Evolutionary conservation across 2,797 vertebrate species (phyloP).

Genomic region (Glyptemys insculpta): DNA sequence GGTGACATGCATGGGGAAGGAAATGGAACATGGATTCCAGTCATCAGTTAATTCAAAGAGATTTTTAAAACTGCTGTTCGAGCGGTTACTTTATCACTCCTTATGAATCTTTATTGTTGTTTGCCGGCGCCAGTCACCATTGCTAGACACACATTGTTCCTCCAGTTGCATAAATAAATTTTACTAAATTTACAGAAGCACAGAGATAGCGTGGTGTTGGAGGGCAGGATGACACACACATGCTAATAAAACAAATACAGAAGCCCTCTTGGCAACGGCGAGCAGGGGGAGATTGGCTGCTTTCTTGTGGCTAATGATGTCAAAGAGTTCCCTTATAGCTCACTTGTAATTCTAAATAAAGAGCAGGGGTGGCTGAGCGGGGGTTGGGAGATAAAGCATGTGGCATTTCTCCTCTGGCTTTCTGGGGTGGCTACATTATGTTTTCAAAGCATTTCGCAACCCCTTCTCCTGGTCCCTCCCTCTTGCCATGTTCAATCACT

Average conservation of each 20-base stretch:
- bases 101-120: conserved; percentile 71
- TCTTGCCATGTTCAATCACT: background rate
- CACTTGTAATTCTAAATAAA: conserved; percentile 28
- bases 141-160: conserved; percentile 72
- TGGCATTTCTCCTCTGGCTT: background rate
- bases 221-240: conserved; percentile 74
- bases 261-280: conserved; percentile 14
- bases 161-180: conserved; percentile 64
- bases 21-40: background rate
- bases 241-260: conserved; percentile 52
- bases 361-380: background rate
- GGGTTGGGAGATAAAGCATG: conserved; percentile 14
- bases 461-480: background rate
- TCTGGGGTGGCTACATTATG: background rate
- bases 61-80: conserved; percentile 61
- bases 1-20: background rate
- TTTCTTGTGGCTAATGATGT: conserved; percentile 55
- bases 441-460: conserved; percentile 27
- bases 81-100: conserved; percentile 57
- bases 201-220: conserved; percentile 55
- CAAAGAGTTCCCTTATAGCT: conserved; percentile 42
- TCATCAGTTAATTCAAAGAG: conserved; percentile 46
- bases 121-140: conserved; percentile 66
- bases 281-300: background rate
- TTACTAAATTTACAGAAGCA: conserved; percentile 58